Base-by-base conservation (phyloP, 2,888 invertebrate genomes). In the Amblyjoppa proteus region DNA sequence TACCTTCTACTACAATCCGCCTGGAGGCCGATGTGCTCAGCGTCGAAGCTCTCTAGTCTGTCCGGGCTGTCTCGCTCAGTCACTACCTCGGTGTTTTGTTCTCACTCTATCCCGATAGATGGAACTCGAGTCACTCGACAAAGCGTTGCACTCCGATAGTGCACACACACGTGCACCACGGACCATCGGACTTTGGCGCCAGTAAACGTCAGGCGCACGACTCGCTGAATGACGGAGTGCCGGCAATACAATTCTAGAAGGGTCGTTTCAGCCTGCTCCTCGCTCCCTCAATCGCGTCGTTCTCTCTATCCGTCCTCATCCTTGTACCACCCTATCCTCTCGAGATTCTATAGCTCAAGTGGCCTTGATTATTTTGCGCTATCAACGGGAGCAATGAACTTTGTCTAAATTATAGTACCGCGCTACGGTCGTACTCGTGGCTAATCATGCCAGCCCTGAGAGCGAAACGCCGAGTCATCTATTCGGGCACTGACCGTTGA, bases 151-250 rank as follows among this genome's bases (percentile, higher is more conserved):
- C 82, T 75, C 76, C 78, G 76, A 85, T 78, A 56, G 56, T 53
- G 45, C 45, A 38, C 5, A 51, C 16, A 71, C 61, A 69, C 58
- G 75, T 58, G 73, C 56, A 73, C 78, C 85, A 75, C 83, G 87
- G 83, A 79, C 82, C 80, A 81, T 87, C 88, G 89, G 79, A 86
- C 83, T 74, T 87, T 85, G 78, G 84, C 87, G 83, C 91, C 91
- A 91, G 93, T 92, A 93, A 92, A 92, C 89, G 93, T 93, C 93
- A 92, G 88, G 89, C 82, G 88, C 92, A 88, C 89, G 89, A 87
- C 89, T 87, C 88, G 76, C 84, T 77, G 89, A 88, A 90, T 92
- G 92, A 92, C 92, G 89, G 90, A 91, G 91, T 91, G 87, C 89
- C 90, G 84, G 81, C 89, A 88, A 89, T 90, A 89, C 90, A 91